Evolutionary conservation across 2,888 invertebrate species (phyloP).

Genomic region (Cordilura impudica): DNA sequence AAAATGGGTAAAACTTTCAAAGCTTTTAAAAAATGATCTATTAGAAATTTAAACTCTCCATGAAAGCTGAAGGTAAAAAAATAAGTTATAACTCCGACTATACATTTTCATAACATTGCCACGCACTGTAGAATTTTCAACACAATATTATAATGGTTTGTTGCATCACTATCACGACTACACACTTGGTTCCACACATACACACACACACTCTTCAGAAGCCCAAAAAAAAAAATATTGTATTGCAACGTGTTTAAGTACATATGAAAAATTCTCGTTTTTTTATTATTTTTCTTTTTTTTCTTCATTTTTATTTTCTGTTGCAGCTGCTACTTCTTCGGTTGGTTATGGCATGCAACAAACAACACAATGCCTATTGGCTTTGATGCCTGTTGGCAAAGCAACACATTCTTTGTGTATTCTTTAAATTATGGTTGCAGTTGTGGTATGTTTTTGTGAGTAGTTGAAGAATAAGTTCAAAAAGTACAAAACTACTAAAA

Average conservation of each 20-base stretch:
- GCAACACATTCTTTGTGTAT: neutral
- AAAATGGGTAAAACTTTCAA: no score
- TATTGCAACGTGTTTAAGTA: conserved; percentile 59
- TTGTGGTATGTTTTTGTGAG: neutral
- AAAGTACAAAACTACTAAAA: conserved; percentile 1
- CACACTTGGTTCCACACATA: conserved; percentile 23
- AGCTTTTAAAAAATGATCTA: no score
- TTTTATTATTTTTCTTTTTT: conserved; percentile 49
- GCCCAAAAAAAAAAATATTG: conserved; percentile 43
- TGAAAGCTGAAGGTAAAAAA: no score
- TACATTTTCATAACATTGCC: neutral
- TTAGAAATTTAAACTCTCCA: no score
- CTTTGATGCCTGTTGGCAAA: conserved; percentile 49
- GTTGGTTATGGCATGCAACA: conserved; percentile 26
- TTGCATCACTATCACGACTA: conserved; percentile 41
- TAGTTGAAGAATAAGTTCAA: conserved; percentile 17
- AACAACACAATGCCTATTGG: conserved; percentile 55
- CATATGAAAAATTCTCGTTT: conserved; percentile 52
- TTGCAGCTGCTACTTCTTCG: neutral
- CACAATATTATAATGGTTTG: conserved; percentile 50
- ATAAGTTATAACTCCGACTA: conserved; percentile 39
- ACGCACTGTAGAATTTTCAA: no score
- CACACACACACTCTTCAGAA: conserved; percentile 11
- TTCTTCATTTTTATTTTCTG: neutral
- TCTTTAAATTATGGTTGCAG: neutral